Percentiles rank a stretch among this genome's conserved stretches.
Evolutionary conservation across 2,888 invertebrate species (phyloP).

Genomic region (Cantharis rustica): DNA sequence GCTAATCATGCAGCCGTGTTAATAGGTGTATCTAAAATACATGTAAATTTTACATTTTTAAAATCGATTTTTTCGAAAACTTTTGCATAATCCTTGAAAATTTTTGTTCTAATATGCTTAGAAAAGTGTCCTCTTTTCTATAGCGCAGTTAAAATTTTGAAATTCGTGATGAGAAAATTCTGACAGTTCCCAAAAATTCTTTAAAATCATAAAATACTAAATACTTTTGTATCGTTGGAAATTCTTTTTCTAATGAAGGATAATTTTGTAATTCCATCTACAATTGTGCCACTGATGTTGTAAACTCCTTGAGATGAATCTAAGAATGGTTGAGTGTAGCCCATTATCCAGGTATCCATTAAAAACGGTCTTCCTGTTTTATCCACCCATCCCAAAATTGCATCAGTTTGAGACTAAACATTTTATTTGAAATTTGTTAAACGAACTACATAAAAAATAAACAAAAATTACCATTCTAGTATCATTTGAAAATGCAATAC

Average conservation of each 20-base stretch:
- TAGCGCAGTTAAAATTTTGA: too few relatives aligned
- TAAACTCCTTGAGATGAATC: conserved; percentile 77
- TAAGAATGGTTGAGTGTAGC: conserved; percentile 75
- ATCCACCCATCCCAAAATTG: conserved; percentile 88
- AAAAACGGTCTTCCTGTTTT: conserved; percentile 77
- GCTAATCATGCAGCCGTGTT: too few relatives aligned
- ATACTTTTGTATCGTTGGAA: conserved; percentile 67
- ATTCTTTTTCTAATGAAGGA: conserved; percentile 78
- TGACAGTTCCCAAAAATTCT: too few relatives aligned
- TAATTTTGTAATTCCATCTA: conserved; percentile 77
- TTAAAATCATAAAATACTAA: conserved; percentile 3
- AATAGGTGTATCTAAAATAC: too few relatives aligned
- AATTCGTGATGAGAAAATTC: too few relatives aligned
- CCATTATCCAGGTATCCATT: conserved; percentile 87
- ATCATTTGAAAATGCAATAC: conserved; percentile 85
- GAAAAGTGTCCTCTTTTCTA: too few relatives aligned
- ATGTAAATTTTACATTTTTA: too few relatives aligned
- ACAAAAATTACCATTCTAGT: conserved; percentile 72
- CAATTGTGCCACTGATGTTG: conserved; percentile 69
- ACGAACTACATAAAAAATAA: not conserved
- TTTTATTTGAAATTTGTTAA: not conserved
- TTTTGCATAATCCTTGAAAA: too few relatives aligned
- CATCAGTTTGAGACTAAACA: conserved; percentile 80
- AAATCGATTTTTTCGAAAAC: too few relatives aligned
- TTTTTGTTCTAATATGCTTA: too few relatives aligned